Base-by-base conservation (phyloP, 2,113 vertebrate genomes). In the Herpetotheres cachinnans region DNA sequence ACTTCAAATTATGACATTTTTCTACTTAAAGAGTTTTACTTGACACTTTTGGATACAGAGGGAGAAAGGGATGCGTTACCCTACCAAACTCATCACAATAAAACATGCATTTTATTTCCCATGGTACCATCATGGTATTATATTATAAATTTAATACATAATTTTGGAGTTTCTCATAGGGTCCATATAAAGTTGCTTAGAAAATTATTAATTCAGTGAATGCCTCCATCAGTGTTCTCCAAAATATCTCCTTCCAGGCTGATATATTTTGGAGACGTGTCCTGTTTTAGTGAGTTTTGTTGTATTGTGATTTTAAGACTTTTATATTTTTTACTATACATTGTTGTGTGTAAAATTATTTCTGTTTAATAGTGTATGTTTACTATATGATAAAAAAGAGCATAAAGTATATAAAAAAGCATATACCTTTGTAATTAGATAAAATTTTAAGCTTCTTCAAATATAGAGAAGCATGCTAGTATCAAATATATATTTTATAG, bases 11-110 rank as follows among this genome's bases (percentile, higher is more conserved):
- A 26, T 52, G 44, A 66, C 1, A n/a, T 72, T 90, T 90, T 91
- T 65, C 34, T 90, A 20, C 10, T 40, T 36, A 44, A 10, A 44
- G 19, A 79, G 22, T 56, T 89, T 93, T 89, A 74, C 32, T 69
- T 80, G 32, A 52, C 5, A 46, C 16, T 40, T 79, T 83, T 67
- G 59, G 55, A 56, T 6, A 58, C 34, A 30, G 25, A 47, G 22
- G 25, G 32, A 16, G 11, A 25, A 2, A 29, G 15, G 10, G 4
- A 36, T 74, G 8, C 12, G 36, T 49, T 0, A 0, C 24, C 25
- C 21, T 52, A 44, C 8, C 27, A 79, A 89, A 72, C 2, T 79
- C 49, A 59, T 58, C 38, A 40, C 6, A 69, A 30, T 38, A 74
- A 87, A 86, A 22, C 6, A 36, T 32, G 6, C 1, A 36, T 89